These are phyloP conservation scores for Ischnura elegans DNA, from an alignment of 2,888 invertebrate genomes.

Conservation along the genomic window DNA sequence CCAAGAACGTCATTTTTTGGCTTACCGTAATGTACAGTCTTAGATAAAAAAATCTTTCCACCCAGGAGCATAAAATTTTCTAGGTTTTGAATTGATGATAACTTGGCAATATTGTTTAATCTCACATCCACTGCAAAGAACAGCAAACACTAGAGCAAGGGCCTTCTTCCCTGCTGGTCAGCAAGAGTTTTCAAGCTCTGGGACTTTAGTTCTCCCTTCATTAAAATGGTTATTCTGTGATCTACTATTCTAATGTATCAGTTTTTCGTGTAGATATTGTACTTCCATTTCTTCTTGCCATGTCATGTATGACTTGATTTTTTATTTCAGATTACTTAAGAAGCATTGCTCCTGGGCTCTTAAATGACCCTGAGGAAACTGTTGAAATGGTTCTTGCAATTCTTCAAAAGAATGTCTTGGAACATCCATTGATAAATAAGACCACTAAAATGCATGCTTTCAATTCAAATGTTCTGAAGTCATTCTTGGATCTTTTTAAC, in stretches of 20 bases:
- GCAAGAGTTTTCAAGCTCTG: too few species aligned
- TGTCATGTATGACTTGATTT: neutral
- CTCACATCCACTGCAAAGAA: too few species aligned
- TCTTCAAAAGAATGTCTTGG: slow-evolving; percentile 84
- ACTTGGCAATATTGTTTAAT: too few species aligned
- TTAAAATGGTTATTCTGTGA: neutral
- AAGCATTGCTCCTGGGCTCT: slow-evolving; percentile 83
- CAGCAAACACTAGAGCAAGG: too few species aligned
- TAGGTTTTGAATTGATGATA: too few species aligned
- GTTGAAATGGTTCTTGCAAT: slow-evolving; percentile 85
- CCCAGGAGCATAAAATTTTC: too few species aligned
- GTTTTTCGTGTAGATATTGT: neutral
- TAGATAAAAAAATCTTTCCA: too few species aligned
- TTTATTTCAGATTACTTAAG: slow-evolving; percentile 80
- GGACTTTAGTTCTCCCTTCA: neutral
- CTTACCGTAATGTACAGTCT: too few species aligned
- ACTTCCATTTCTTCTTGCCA: neutral
- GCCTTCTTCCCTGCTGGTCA: too few species aligned
- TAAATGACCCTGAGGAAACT: slow-evolving; percentile 84
- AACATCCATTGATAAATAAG: slow-evolving; percentile 84
- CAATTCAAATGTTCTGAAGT: slow-evolving; percentile 83
- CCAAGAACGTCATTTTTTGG: too few species aligned
- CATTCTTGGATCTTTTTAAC: slow-evolving; percentile 85
- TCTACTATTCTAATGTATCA: neutral
- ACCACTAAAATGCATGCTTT: slow-evolving; percentile 87